Evolutionary conservation across 2,888 invertebrate genomes (phyloP), one percentile per base, ranked within the genome.

Genomic region (Stegana nigrithorax): DNA sequence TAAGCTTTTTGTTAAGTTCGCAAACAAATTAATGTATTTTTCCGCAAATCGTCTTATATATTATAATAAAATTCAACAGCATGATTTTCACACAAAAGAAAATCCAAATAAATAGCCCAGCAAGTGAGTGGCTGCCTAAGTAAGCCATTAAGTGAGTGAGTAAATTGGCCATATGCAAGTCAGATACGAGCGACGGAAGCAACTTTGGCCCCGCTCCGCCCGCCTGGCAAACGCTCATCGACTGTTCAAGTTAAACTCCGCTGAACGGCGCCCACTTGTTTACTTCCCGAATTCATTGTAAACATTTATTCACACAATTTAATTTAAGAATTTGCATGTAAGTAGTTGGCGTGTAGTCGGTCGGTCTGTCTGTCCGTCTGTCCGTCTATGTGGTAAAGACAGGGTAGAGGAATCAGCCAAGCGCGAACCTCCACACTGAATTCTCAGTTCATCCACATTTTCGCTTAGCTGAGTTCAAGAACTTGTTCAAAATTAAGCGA

Each of bases 221-320:
- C 36, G 23, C 36, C 32, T 39, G 36, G 12, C 55, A 55, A 29
- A 14, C n/a, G n/a, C n/a, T n/a, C n/a, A n/a, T n/a, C 8, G 19
- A 23, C 12, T 47, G 23, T 25, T n/a, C 14, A 47, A 19, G 25
- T 17, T 21, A n/a, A 21, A 8, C 21, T 26, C 21, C 8, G 6
- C 26, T 50, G 1, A 5, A 10, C 6, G 39, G 39, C 14, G 39
- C 39, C 17, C 17, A 17, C 6, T 32, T 32, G 3, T 32, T 32
- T 39, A 39, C 14, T 1, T 39, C 68, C 74, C 26, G 26, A 2
- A 50, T 17, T 72, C 79, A 76, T 72, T 72, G 75, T 77, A 73
- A 67, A 66, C 72, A 75, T 71, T 73, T 73, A 79, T 75, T 79
- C 81, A 78, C 78, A 78, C 78, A 77, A 80, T 80, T 80, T 62